phyloP scores from a whole-genome alignment of 2,888 invertebrate species.

The Girardia tigrina region DNA sequence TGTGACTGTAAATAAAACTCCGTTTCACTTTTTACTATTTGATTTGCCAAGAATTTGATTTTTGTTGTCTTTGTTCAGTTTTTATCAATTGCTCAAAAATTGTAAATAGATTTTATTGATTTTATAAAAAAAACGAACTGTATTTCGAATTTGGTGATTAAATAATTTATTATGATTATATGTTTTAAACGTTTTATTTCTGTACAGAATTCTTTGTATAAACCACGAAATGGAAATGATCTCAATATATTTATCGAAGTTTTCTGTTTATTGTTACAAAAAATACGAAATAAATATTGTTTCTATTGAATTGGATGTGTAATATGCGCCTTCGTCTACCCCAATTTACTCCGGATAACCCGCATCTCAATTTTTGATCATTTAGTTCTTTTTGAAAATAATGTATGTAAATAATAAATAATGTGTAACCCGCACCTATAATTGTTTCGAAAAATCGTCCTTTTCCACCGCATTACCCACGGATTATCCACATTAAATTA shows the following conservation, averaged over 20 bases:
- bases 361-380: too few species aligned
- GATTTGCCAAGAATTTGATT: neutral
- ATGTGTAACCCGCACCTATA: too few species aligned
- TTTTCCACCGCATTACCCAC: too few species aligned
- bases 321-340: too few species aligned
- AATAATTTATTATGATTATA: neutral
- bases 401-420: too few species aligned
- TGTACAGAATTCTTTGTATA: neutral
- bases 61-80: neutral
- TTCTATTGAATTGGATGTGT: too few species aligned
- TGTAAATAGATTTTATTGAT: conserved; percentile 1
- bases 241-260: conserved; percentile 13
- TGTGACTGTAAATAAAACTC: neutral
- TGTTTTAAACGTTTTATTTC: conserved; percentile 3
- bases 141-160: neutral
- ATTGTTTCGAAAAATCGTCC: too few species aligned
- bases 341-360: too few species aligned
- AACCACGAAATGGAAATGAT: neutral
- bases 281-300: too few species aligned
- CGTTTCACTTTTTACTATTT: neutral
- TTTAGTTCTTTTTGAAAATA: too few species aligned
- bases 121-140: neutral
- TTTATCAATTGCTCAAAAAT: neutral
- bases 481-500: too few species aligned
- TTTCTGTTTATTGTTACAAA: too few species aligned